Conservation (phyloP, 2,888 invertebrate genomes). For the Nematopogon swammerdamellus region DNA sequence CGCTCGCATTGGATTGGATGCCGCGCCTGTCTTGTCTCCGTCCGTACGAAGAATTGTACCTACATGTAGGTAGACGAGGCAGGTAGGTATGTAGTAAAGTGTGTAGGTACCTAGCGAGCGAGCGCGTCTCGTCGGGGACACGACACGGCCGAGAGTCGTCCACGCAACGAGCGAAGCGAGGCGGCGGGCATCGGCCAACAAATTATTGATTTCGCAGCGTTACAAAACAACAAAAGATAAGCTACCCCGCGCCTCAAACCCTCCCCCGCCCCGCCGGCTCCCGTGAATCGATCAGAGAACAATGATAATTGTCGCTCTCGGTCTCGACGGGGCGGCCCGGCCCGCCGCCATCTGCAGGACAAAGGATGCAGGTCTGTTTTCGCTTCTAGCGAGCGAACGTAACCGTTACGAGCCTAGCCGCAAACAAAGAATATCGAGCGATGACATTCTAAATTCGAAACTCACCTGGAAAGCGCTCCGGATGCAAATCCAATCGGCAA, state of each 20-base stretch:
- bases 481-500: not conserved
- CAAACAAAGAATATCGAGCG: not conserved
- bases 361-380: not conserved
- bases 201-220: conserved; percentile 50
- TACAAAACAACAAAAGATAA: conserved; percentile 55
- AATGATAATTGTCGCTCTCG: conserved; percentile 56
- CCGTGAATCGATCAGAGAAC: conserved; percentile 34
- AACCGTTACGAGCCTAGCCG: not conserved
- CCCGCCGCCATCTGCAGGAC: not conserved
- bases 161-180: not conserved
- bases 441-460: not conserved
- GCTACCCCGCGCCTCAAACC: conserved; percentile 22
- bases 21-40: too few species aligned
- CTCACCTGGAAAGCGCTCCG: not conserved
- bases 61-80: too few species aligned
- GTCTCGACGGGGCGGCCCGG: too few species aligned
- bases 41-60: too few species aligned
- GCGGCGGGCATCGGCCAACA: conserved; percentile 23
- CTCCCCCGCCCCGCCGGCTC: conserved; percentile 43
- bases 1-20: too few species aligned
- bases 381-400: too few species aligned
- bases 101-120: too few species aligned
- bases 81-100: too few species aligned
- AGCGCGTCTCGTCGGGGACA: not conserved
- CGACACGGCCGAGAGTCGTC: not conserved